Base-by-base conservation (phyloP, 2,797 vertebrate species). In the Tinamus major region DNA sequence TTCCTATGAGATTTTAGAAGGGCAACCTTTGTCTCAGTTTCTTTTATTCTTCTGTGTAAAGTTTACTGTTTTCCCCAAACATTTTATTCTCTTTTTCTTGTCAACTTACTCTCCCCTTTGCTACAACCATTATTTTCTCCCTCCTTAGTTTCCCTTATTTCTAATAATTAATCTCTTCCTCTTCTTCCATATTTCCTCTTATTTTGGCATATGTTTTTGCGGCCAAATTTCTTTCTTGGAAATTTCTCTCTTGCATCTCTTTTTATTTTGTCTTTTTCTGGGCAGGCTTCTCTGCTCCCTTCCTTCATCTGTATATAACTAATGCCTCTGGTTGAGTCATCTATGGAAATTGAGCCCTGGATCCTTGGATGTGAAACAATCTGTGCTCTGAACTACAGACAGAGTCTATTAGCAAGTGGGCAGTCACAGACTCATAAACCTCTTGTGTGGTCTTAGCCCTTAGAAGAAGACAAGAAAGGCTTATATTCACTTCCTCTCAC, bases 301-400 rank as follows among this genome's bases (percentile, higher is more conserved):
- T 90, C 76, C 76, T 89, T 37, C 58, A n/a, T 83, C 41, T 79
- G 59, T 46, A 10, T 72, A 58, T 49, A 92, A 51, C 35, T 88
- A 67, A 56, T 84, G 20, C 26, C 24, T 85, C 48, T 92, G 61
- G 21, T 15, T 94, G 95, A 96, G 44, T 95, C 79, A 91, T 92
- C 41, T 83, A 21, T 48, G 55, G 79, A 83, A 90, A 67, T 4
- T 62, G 88, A 87, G 69, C 35, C 37, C 58, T 70, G 23, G 41
- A 29, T 93, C 67, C 79, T 79, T 91, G 85, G 41, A 85, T 90
- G 65, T 74, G 74, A 91, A 92, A 84, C 76, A 87, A 74, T 87
- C 59, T 77, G 7, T 42, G 61, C 39, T 85, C 67, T 88, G 79
- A 95, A 37, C 63, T 81, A 61, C 49, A 78, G 67, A 44, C 37